These are phyloP conservation scores for Nycticorax nycticorax DNA, from an alignment of 2,113 vertebrate genomes.

Conservation along the genomic window DNA sequence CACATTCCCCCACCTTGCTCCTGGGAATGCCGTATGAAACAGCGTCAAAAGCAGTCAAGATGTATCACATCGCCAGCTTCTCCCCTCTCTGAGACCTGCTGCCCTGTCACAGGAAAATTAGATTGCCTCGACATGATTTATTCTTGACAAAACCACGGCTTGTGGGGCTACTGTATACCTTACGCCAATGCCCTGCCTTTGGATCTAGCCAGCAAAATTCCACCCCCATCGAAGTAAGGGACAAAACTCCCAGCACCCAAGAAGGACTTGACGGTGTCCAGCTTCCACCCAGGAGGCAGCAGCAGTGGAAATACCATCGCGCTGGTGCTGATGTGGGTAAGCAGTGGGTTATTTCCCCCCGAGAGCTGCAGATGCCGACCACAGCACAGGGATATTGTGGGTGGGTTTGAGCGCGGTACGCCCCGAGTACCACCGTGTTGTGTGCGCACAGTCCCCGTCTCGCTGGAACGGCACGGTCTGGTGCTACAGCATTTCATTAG, in stretches of 20 bases:
- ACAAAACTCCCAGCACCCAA: background rate
- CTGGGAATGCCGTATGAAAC: background rate
- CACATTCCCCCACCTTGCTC: background rate
- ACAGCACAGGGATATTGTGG: rapidly evolving
- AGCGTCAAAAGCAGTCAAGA: background rate
- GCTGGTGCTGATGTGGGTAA: background rate
- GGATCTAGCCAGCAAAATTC: background rate
- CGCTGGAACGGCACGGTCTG: background rate
- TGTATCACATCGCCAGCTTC: background rate
- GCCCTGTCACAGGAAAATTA: background rate
- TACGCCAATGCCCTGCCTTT: background rate
- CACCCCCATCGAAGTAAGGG: background rate
- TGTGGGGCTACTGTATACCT: background rate
- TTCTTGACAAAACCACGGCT: background rate
- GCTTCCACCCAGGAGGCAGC: background rate
- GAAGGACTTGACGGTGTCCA: background rate
- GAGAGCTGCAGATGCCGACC: background rate
- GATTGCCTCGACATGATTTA: background rate
- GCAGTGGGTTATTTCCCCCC: background rate
- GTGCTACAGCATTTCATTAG: background rate
- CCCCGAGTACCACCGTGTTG: rapidly evolving
- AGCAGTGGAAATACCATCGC: background rate
- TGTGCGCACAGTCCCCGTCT: background rate
- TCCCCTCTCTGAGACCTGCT: background rate
- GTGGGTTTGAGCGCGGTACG: background rate